Base-by-base conservation (phyloP, 2,888 invertebrate genomes). In the Chelonus formosanus region DNA sequence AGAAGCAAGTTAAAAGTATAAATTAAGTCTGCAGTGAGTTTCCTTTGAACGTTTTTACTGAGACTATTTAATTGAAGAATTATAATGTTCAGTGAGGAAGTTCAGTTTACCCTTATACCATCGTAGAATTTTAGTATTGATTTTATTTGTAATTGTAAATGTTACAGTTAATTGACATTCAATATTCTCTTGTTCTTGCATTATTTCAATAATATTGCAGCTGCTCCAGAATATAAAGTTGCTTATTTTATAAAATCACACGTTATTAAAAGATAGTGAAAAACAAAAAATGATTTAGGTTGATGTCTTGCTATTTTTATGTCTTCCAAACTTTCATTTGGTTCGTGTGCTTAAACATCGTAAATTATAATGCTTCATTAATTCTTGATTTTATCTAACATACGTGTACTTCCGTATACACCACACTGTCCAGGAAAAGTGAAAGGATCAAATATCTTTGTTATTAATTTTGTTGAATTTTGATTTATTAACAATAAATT, bases 1-100 rank as follows among this genome's bases (percentile, higher is more conserved):
- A 61, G 53, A 58, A 67, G 57, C 50, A 44, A 66, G 67, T 67
- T 67, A 57, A 62, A 67, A 62, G 58, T 67, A 67, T 62, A 67
- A 67, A 67, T 67, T 67, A 63, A 67, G 53, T 53, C 62, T 62
- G 8, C 5, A 35, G 53, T 35, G 59, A 59, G 52, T 54, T 55
- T 62, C 40, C 67, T 67, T 63, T 67, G 67, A 67, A 67, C 62
- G 52, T 62, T 67, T 67, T 63, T 53, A 32, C 66, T 20, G 40
- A 36, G 56, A 43, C 57, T 67, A 62, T 67, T 67, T 67, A 67
- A 67, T 67, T 67, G 62, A 67, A 32, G 62, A 67, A 67, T 67
- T 67, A 67, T 56, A 57, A 58, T 67, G 20, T 2, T 63, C 67
- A 53, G 57, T 67, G 58, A 57, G 62, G 43, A 67, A 58, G 62